Percentiles rank a stretch among this genome's conserved stretches.
phyloP scores from a whole-genome alignment of 2,888 invertebrate species.

The Pegoplata infirma region DNA sequence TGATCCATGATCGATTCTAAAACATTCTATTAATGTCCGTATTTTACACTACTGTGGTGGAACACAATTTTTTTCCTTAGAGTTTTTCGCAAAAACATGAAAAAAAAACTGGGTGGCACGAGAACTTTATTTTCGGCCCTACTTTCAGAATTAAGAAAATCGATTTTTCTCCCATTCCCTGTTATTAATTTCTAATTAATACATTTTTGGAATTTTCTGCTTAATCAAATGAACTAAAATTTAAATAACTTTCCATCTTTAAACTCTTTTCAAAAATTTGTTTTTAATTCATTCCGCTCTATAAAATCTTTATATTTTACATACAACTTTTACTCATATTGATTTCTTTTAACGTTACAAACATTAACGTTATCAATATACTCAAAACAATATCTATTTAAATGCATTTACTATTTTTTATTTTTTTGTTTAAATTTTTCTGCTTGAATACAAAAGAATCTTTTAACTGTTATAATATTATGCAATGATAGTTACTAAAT shows the following conservation, averaged over 20 bases:
- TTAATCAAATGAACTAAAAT: no score
- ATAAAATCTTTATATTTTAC: conserved; percentile 48
- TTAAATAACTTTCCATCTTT: background rate
- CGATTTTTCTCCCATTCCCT: no score
- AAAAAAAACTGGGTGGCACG: no score
- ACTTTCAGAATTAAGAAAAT: no score
- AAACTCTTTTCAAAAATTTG: background rate
- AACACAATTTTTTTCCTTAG: no score
- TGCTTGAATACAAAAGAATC: conserved; percentile 27
- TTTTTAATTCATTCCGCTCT: conserved; percentile 60
- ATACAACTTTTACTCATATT: background rate
- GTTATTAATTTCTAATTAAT: no score
- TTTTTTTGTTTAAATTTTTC: conserved; percentile 16
- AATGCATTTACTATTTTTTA: conserved; percentile 52
- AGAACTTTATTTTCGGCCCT: no score
- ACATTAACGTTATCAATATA: background rate
- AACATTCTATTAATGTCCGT: no score
- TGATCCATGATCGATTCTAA: no score
- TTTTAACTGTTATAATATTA: conserved; percentile 48
- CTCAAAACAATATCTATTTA: conserved; percentile 36
- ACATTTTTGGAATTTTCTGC: no score
- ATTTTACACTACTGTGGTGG: no score
- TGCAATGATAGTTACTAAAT: conserved; percentile 53
- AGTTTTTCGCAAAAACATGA: no score
- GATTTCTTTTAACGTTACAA: conserved; percentile 34